Conservation (phyloP, 2,888 invertebrate species). For the Drosophila meridionalis region DNA sequence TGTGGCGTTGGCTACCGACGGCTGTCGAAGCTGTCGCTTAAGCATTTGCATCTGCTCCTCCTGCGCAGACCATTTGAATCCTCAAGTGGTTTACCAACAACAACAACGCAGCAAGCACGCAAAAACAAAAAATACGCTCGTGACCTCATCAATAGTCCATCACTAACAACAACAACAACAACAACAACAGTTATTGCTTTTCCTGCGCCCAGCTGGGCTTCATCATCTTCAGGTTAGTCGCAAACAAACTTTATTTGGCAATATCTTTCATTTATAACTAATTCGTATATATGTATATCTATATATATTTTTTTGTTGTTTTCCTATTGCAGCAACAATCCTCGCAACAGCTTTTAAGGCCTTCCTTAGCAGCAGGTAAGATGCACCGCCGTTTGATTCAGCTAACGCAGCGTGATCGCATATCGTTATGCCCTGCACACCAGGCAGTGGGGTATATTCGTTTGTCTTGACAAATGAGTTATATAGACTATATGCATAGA, state of each 20-base stretch:
- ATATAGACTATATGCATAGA: not conserved
- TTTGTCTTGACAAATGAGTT: not conserved
- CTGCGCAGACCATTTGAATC: conserved; percentile 41
- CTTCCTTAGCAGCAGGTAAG: conserved; percentile 46
- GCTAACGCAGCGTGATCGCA: not conserved
- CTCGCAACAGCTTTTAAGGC: conserved; percentile 13
- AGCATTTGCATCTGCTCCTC: conserved; percentile 27
- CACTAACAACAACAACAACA: conserved; percentile 29
- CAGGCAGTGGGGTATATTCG: not conserved
- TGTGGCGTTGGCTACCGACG: conserved; percentile 66
- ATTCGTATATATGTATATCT: not conserved
- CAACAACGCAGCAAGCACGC: not conserved
- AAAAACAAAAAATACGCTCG: conserved; percentile 33
- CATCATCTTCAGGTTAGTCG: conserved; percentile 4
- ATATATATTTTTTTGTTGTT: not conserved
- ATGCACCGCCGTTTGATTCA: not conserved
- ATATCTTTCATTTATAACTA: not conserved
- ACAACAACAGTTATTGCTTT: conserved; percentile 7
- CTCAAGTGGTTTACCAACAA: conserved; percentile 57
- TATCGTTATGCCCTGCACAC: not conserved
- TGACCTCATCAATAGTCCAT: conserved; percentile 63
- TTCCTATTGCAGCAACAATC: conserved; percentile 12
- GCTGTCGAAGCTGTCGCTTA: conserved; percentile 43
- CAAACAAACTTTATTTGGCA: not conserved
- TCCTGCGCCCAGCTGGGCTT: conserved; percentile 14